These are phyloP conservation scores for Eudasyphora cyanicolor DNA, from an alignment of 2,888 invertebrate genomes.

Conservation along the genomic window DNA sequence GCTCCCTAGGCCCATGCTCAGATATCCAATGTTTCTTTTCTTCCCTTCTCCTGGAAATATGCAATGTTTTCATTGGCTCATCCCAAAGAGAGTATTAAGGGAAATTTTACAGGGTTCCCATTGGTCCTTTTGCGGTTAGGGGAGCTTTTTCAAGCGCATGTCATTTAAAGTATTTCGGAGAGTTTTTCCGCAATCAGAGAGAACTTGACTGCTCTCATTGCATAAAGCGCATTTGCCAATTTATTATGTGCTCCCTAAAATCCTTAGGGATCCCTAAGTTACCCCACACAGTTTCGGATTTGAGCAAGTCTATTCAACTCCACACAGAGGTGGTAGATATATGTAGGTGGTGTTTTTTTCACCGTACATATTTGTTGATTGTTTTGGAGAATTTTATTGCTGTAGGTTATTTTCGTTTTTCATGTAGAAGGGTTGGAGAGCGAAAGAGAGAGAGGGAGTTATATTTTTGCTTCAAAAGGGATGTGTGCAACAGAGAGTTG, in stretches of 20 bases:
- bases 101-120: constrained; percentile 59
- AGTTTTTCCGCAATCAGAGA: no score
- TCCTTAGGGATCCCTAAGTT: constrained; percentile 53
- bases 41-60: constrained; percentile 67
- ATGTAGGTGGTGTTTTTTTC: constrained; percentile 34
- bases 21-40: constrained; percentile 39
- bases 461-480: neutral
- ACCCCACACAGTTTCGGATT: constrained; percentile 7
- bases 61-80: constrained; percentile 60
- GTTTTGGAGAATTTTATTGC: constrained; percentile 59
- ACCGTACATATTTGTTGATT: constrained; percentile 45
- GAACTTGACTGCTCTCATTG: constrained; percentile 56
- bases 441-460: no score
- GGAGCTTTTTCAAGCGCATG: constrained; percentile 74
- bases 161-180: constrained; percentile 54
- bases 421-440: constrained; percentile 37
- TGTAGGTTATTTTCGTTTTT: neutral
- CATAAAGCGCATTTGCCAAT: constrained; percentile 56
- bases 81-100: constrained; percentile 36
- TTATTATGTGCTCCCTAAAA: constrained; percentile 58
- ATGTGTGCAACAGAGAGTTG: constrained; percentile 56
- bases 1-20: neutral
- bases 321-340: constrained; percentile 46
- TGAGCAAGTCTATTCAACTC: neutral
- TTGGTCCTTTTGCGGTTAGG: constrained; percentile 71